Evolutionary conservation across 2,797 vertebrate species (phyloP).

Genomic region (Lagorchestes hirsutus): DNA sequence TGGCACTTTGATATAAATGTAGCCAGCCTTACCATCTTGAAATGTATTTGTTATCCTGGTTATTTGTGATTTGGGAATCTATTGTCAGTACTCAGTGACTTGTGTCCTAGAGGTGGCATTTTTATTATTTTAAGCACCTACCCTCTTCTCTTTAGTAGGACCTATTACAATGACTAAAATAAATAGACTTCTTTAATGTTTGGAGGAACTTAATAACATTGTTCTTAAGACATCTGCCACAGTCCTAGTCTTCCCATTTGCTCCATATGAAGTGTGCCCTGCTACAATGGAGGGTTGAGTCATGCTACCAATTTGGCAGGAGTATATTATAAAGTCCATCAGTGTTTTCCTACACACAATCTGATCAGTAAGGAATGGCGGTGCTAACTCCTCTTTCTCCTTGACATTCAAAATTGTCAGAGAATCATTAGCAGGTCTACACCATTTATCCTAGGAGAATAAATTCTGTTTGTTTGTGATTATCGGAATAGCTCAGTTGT

Average conservation of each 20-base stretch:
- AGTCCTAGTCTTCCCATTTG: constrained; percentile 38
- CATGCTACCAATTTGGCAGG: background rate
- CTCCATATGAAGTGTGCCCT: background rate
- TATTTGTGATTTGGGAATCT: constrained; percentile 58
- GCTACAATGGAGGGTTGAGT: constrained; percentile 54
- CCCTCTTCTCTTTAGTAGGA: constrained; percentile 26
- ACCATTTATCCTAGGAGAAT: background rate
- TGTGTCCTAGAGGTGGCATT: constrained; percentile 21
- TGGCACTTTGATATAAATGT: constrained; percentile 48
- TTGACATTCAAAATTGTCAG: constrained; percentile 42
- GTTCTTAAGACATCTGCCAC: constrained; percentile 60
- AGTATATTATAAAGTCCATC: background rate
- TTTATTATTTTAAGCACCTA: constrained; percentile 68
- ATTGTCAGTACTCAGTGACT: constrained; percentile 64
- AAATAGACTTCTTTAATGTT: constrained; percentile 60
- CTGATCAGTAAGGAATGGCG: constrained; percentile 30
- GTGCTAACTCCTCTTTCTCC: constrained; percentile 11
- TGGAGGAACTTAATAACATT: constrained; percentile 67
- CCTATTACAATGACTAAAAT: constrained; percentile 71
- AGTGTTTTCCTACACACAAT: background rate
- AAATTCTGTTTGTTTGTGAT: background rate
- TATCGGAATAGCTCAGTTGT: background rate
- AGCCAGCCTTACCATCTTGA: constrained; percentile 60
- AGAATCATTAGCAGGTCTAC: background rate
- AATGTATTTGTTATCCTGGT: constrained; percentile 49